Percentiles rank a stretch among this genome's conserved stretches.
Evolutionary conservation across 1,140 invertebrate genomes (phyloP).

Genomic region (Bombyx mandarina): DNA sequence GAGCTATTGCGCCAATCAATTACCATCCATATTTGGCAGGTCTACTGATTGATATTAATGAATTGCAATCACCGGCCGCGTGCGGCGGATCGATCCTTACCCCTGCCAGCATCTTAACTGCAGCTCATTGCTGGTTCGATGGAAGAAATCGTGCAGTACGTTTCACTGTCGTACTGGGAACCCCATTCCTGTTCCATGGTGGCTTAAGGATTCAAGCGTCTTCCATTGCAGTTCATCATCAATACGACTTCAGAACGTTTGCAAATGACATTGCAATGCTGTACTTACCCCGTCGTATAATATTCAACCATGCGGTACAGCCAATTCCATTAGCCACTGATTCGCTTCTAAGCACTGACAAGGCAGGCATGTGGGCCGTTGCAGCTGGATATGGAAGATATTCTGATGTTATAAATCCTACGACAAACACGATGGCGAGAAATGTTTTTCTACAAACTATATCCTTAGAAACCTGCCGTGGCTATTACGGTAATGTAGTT

Average conservation of each 20-base stretch:
- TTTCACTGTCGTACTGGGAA: conserved; percentile 38
- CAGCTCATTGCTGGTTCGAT: conserved; percentile 49
- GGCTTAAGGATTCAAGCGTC: conserved; percentile 26
- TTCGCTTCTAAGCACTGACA: conserved; percentile 19
- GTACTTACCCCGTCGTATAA: conserved; percentile 22
- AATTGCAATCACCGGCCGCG: conserved; percentile 21
- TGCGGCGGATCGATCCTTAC: conserved; percentile 41
- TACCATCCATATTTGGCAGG: conserved; percentile 42
- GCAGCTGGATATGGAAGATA: conserved; percentile 43
- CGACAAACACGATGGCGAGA: conserved; percentile 28
- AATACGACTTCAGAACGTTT: conserved; percentile 28
- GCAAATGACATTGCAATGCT: conserved; percentile 48
- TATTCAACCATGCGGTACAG: conserved; percentile 20
- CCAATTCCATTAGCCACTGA: conserved; percentile 27
- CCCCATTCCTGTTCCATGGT: conserved; percentile 34
- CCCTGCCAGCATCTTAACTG: conserved; percentile 32
- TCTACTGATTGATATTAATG: conserved; percentile 34
- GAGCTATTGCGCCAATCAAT: conserved; percentile 24
- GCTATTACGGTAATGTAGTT: conserved; percentile 23
- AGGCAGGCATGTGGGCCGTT: conserved; percentile 19
- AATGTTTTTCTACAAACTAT: conserved; percentile 33
- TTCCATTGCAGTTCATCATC: conserved; percentile 25
- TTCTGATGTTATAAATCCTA: conserved; percentile 28
- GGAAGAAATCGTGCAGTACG: conserved; percentile 32
- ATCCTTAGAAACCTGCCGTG: conserved; percentile 22